Conservation (phyloP, 2,888 invertebrate species). For the Noctua janthina region DNA sequence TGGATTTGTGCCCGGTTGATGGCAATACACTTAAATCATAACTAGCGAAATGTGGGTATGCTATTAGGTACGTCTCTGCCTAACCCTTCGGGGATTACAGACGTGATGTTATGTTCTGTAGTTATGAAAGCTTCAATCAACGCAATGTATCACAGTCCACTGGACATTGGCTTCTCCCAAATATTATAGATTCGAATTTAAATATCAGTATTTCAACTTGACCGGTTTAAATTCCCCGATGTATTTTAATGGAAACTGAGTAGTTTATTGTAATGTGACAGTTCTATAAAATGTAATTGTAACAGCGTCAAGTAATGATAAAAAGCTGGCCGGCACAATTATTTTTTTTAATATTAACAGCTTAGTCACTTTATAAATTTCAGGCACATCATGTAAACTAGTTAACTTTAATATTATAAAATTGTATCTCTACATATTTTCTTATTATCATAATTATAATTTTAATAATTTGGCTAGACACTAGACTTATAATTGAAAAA, state of each 20-base stretch:
- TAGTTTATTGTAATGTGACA: background rate
- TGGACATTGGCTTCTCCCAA: background rate
- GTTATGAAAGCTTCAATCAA: background rate
- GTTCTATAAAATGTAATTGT: background rate
- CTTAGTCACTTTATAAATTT: background rate
- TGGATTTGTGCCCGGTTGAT: no score
- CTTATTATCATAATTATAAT: constrained; percentile 14
- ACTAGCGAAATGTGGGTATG: no score
- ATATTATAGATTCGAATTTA: background rate
- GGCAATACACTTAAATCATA: no score
- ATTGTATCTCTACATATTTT: background rate
- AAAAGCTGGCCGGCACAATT: background rate
- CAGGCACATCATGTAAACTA: background rate
- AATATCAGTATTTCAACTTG: background rate
- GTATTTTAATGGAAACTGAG: background rate
- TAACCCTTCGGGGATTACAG: no score
- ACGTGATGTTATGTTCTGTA: no score
- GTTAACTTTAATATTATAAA: background rate
- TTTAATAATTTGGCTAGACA: background rate
- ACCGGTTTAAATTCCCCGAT: background rate
- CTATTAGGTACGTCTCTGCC: no score
- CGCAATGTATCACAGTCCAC: background rate
- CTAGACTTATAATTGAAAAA: constrained; percentile 1
- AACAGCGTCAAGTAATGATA: background rate
- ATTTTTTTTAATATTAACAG: background rate